Base-by-base conservation (phyloP, 2,797 vertebrate genomes). In the Centroberyx gerrardi region DNA sequence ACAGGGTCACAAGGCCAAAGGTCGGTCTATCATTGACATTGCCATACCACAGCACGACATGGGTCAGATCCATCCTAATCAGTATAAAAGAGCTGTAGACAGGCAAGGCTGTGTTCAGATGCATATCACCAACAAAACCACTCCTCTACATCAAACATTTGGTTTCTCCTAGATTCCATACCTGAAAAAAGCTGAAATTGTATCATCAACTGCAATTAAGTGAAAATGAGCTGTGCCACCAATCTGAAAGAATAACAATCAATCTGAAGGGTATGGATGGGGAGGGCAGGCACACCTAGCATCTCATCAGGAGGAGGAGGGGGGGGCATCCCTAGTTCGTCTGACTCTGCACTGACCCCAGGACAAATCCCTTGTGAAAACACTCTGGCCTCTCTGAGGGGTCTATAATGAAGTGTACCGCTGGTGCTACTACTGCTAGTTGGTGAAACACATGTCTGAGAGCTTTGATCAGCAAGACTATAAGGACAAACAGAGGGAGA, bases 391-490 rank as follows among this genome's bases (percentile, higher is more conserved):
- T 76, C 78, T 76, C 46, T 54, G 58, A 63, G 70, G 17, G 14
- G 18, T 60, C 59, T 66, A 80, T 82, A 86, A 82, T 84, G 77
- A 88, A 86, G 82, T 87, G 71, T 74, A 79, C 77, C 22, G 40
- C 36, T 29, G 73, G 81, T 72, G 62, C 74, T 40, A 33, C 52
- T 74, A 40, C 74, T 58, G 49, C 73, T 60, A 59, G 71, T 72
- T 65, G 64, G 51, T 48, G 42, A 60, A 86, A 81, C 74, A 85
- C 85, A 87, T 81, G 87, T 85, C 81, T 74, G 69, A 33, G 46
- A 52, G 65, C 84, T 90, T 91, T 92, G 88, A 90, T 90, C 87
- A 88, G 55, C 46, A 38, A 58, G 6, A 55, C 58, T 62, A 73
- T 53, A 55, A 58, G 52, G 17, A 28, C 22, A 22, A 22, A 36